A percentile compares a stretch with the other conserved stretches of the same genome.
Conservation (phyloP, 2,888 invertebrate genomes). For the Mythimna vitellina region DNA sequence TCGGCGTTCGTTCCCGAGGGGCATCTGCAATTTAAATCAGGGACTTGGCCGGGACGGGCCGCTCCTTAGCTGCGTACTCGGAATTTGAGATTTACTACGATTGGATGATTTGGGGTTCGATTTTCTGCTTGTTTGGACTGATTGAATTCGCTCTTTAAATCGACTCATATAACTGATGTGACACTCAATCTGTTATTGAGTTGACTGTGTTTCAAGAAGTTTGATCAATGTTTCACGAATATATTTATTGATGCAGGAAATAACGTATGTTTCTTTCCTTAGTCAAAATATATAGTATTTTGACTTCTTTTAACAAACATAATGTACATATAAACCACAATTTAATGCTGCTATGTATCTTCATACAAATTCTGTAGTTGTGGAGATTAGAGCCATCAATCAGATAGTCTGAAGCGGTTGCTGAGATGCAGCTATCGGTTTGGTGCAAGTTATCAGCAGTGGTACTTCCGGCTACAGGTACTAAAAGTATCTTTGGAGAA, state of each 20-base stretch:
- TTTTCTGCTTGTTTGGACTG: conserved; percentile 89
- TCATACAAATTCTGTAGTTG: conserved; percentile 78
- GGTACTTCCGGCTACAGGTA: conserved; percentile 4
- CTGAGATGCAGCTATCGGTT: conserved; percentile 72
- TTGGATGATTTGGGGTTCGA: conserved; percentile 89
- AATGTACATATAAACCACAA: conserved; percentile 65
- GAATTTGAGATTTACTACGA: conserved; percentile 89
- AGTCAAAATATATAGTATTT: conserved; percentile 15
- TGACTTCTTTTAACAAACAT: conserved; percentile 61
- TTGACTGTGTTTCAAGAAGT: conserved; percentile 38
- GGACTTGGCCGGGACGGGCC: conserved; percentile 87
- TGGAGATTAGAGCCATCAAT: conserved; percentile 85
- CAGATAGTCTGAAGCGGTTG: conserved; percentile 77
- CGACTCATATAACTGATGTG: conserved; percentile 76
- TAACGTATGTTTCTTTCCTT: conserved; percentile 24
- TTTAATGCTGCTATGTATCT: conserved; percentile 76
- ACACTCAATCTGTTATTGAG: conserved; percentile 57
- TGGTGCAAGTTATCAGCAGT: conserved; percentile 68
- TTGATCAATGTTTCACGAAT: conserved; percentile 21
- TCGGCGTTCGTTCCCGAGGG: conserved; percentile 87
- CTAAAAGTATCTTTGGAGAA: conserved; percentile 18
- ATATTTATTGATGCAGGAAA: conserved; percentile 1
- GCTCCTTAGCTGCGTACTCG: conserved; percentile 87
- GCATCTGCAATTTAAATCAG: conserved; percentile 90
- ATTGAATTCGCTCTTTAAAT: conserved; percentile 86